Conservation (phyloP, 1,140 invertebrate genomes). For the Drosophila sucinea region DNA sequence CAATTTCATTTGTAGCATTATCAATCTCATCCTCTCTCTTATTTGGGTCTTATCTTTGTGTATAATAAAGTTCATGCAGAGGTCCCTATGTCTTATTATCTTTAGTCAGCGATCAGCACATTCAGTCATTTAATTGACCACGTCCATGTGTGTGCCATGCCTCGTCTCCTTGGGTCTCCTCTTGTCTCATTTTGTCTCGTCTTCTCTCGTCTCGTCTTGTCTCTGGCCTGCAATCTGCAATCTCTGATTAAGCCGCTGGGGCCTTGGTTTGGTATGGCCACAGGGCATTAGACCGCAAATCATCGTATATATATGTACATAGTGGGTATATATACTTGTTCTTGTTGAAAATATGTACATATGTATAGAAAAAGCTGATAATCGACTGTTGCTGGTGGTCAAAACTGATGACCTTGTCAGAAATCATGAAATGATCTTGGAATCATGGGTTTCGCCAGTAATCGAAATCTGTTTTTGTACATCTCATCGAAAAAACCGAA, state of each 20-base stretch:
- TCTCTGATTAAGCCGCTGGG: conserved; percentile 50
- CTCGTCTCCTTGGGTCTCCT: conserved; percentile 18
- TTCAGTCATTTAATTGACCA: conserved; percentile 74
- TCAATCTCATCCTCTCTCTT: conserved; percentile 56
- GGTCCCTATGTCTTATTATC: conserved; percentile 66
- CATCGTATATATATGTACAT: conserved; percentile 36
- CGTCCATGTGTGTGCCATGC: conserved; percentile 38
- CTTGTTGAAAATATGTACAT: conserved; percentile 38
- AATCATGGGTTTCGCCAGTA: not conserved
- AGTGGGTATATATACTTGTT: conserved; percentile 20
- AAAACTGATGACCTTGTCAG: conserved; percentile 6
- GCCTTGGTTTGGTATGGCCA: conserved; percentile 30
- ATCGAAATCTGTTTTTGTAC: not conserved
- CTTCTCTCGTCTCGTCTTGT: conserved; percentile 32
- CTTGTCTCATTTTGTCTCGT: conserved; percentile 30
- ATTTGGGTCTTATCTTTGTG: conserved; percentile 54
- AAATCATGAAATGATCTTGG: conserved; percentile 4
- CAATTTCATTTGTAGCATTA: conserved; percentile 35
- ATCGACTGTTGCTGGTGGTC: conserved; percentile 31
- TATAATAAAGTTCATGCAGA: conserved; percentile 71
- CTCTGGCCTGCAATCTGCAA: conserved; percentile 38
- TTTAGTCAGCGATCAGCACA: conserved; percentile 72
- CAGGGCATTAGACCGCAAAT: conserved; percentile 59
- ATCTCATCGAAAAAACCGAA: not conserved
- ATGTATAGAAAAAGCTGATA: conserved; percentile 25